A percentile compares a stretch with the other conserved stretches of the same genome.
phyloP scores from a whole-genome alignment of 2,113 vertebrate genomes.

The Archocentrus centrarchus region DNA sequence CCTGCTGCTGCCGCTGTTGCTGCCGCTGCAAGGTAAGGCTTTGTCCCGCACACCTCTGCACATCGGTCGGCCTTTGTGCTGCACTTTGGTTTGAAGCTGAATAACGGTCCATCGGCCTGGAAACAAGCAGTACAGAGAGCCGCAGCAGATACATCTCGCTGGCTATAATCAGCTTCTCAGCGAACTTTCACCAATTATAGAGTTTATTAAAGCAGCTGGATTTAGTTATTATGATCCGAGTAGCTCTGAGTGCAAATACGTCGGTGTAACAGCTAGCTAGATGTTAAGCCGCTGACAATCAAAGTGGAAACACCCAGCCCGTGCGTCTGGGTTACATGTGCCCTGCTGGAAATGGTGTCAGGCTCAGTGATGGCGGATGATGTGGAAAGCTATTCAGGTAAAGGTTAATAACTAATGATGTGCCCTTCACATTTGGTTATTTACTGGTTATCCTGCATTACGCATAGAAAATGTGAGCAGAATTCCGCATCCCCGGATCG shows the following conservation, averaged over 20 bases:
- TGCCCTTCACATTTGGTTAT: too few species aligned
- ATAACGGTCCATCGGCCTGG: neutral
- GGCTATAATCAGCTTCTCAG: neutral
- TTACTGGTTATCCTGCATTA: too few species aligned
- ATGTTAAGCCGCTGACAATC: too few species aligned
- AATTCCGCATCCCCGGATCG: too few species aligned
- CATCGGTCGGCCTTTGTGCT: conserved; percentile 36
- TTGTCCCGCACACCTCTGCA: conserved; percentile 30
- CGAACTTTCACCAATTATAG: accelerated
- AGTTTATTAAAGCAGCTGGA: neutral
- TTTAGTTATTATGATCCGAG: accelerated
- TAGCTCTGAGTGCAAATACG: neutral
- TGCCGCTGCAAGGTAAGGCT: conserved; percentile 72
- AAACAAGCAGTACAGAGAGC: accelerated
- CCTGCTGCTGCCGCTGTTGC: conserved; percentile 64
- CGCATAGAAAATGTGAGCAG: too few species aligned
- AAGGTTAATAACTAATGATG: too few species aligned
- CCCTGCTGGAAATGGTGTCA: neutral
- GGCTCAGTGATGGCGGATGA: neutral
- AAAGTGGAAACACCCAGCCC: neutral
- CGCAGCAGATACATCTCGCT: too few species aligned
- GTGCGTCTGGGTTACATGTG: neutral
- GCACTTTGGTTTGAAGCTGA: conserved; percentile 2
- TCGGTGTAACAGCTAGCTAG: too few species aligned
- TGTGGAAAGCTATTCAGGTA: neutral